Evolutionary conservation across 2,888 invertebrate species (phyloP), one percentile per base, ranked within the genome.

Genomic region (Erebia ligea): DNA sequence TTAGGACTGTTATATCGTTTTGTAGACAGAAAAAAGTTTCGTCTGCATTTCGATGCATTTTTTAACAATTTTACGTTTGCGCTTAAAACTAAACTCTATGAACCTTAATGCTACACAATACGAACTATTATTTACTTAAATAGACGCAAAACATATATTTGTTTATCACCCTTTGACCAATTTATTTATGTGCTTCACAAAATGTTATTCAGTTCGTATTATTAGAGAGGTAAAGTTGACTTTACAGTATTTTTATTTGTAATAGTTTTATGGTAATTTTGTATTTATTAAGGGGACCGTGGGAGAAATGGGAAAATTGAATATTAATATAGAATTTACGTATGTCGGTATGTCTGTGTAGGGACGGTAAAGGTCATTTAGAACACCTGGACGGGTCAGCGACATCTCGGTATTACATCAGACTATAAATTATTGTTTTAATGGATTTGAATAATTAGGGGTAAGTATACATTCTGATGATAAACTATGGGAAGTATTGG

Each of bases 281-380:
- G 78, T 82, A 62, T 56, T 70, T 74, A 67, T 75, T 75, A 75
- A 77, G 74, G 79, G 75, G 81, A 89, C 89, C 92, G 92, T 92
- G 92, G 89, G 92, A 92, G 88, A 89, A 86, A 84, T 75, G 80
- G 76, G 75, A 81, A 89, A 89, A 91, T 91, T 90, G 89, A 91
- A 90, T 91, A 91, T 91, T 87, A 87, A 90, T 88, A 82, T 80
- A 84, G 82, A 79, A 79, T 76, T 77, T 80, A 77, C 78, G 83
- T 83, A 82, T 83, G 79, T 81, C 83, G 86, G 86, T 84, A 86
- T 85, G 81, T 78, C 25, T 6, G 13, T 52, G 81, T 78, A 71
- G 76, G 78, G 79, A 78, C 68, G 76, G 65, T 59, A 88, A 88
- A 90, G 89, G 88, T 88, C 85, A 75, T 63, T 70, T 54, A 50